Conservation (phyloP, 1,140 invertebrate species). For the Stenopsyche tienmushanensis region DNA sequence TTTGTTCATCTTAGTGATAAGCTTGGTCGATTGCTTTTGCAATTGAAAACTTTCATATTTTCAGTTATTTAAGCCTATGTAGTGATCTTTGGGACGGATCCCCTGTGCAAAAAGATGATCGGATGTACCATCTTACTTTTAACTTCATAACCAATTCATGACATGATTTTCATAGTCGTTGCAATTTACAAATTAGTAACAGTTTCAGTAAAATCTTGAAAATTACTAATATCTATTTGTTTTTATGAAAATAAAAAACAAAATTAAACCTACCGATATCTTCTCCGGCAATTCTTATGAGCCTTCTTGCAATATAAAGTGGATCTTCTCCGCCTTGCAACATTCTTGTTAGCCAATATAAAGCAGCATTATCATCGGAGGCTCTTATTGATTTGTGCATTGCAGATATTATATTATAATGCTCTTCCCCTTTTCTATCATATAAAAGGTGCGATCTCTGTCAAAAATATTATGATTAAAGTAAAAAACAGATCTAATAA, state of each 20-base stretch:
- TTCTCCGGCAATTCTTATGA: constrained; percentile 76
- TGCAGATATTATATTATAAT: constrained; percentile 82
- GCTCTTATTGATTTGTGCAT: constrained; percentile 85
- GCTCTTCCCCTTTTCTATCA: constrained; percentile 78
- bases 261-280: constrained; percentile 55
- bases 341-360: constrained; percentile 84
- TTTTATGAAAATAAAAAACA: not conserved
- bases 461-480: not conserved
- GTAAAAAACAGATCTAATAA: not conserved
- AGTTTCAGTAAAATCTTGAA: no score
- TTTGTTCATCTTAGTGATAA: no score
- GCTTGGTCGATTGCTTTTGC: no score
- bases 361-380: constrained; percentile 75
- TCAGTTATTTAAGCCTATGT: no score
- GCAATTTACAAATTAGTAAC: no score
- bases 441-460: constrained; percentile 73
- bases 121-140: no score
- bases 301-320: constrained; percentile 74
- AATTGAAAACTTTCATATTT: no score
- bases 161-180: no score
- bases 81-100: no score
- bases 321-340: constrained; percentile 81
- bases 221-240: no score
- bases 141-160: no score
- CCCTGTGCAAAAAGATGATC: no score